Base-by-base conservation (phyloP, 2,113 vertebrate genomes). In the Chlamydotis undulata region DNA sequence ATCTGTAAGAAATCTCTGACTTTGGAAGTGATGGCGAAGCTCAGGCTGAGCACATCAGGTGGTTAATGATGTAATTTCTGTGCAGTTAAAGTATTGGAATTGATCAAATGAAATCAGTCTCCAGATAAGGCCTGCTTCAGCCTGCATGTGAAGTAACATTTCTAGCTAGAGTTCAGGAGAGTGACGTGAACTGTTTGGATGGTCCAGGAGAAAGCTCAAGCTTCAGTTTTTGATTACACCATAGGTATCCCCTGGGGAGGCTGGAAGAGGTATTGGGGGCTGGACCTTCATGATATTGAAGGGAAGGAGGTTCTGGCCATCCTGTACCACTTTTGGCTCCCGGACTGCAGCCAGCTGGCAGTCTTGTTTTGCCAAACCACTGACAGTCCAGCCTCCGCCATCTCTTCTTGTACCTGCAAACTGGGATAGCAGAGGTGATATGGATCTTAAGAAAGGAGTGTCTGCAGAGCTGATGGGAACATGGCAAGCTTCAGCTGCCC, bases 331-430 rank as follows among this genome's bases (percentile, higher is more conserved):
- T 1, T 74, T 12, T 60, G 64, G 31, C 53, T 91, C 33, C 21
- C 1, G 1, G 14, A 10, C 24, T 28, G 37, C 33, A 21, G 49
- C 37, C 0, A 4, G 17, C 52, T 33, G 33, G 19, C 57, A 5
- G 43, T 26, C 21, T 15, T 3, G 9, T 59, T 57, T 39, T 60
- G 67, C 35, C 39, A 39, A n/a, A 47, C 8, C 75, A 4, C 23
- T 19, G 75, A 2, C 14, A 29, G 69, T 28, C 26, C 31, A 31
- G 26, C 63, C 43, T 70, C 14, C 56, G 49, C 60, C 64, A 35
- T 25, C 73, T 35, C 22, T 35, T 43, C 14, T 1, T 26, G 53
- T 23, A 15, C 67, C 53, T 69, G 55, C 64, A 22, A 15, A 28
- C 33, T 35, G 74, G 47, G 22, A 18, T 28, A 59, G 47, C n/a